Evolutionary conservation across 2,888 invertebrate species (phyloP).

Genomic region (Vesta saturnalis): DNA sequence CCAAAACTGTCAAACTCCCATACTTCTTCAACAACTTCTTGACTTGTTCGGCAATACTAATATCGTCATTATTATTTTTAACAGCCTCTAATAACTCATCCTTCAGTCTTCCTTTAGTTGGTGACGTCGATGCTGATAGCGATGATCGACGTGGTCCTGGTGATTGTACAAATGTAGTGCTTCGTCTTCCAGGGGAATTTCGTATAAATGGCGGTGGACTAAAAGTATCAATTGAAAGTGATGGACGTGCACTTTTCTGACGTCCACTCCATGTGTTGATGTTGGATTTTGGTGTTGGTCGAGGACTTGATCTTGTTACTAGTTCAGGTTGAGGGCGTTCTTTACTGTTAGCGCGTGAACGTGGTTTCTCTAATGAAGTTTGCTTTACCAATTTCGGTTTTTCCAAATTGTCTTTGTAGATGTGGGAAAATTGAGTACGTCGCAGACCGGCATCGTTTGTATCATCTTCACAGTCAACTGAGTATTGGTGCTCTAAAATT

Average conservation of each 20-base stretch:
- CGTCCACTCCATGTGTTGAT: conserved; percentile 83
- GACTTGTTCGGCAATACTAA: conserved; percentile 77
- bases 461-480: conserved; percentile 68
- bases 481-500: conserved; percentile 73
- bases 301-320: conserved; percentile 61
- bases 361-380: conserved; percentile 63
- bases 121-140: conserved; percentile 70
- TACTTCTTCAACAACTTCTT: conserved; percentile 74
- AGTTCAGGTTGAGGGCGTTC: conserved; percentile 56
- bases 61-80: conserved; percentile 77
- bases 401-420: conserved; percentile 65
- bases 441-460: conserved; percentile 76
- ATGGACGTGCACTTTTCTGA: conserved; percentile 62
- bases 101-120: conserved; percentile 71
- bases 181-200: conserved; percentile 60
- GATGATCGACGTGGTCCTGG: conserved; percentile 63
- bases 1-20: conserved; percentile 67
- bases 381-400: conserved; percentile 33
- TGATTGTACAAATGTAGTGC: conserved; percentile 59
- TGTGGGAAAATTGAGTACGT: conserved; percentile 74
- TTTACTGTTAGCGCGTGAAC: conserved; percentile 63
- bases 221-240: conserved; percentile 73
- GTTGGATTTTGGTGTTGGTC: conserved; percentile 62
- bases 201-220: conserved; percentile 52
- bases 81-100: conserved; percentile 79